Evolutionary conservation across 1,140 invertebrate species (phyloP).

Genomic region (Bombus confusus): DNA sequence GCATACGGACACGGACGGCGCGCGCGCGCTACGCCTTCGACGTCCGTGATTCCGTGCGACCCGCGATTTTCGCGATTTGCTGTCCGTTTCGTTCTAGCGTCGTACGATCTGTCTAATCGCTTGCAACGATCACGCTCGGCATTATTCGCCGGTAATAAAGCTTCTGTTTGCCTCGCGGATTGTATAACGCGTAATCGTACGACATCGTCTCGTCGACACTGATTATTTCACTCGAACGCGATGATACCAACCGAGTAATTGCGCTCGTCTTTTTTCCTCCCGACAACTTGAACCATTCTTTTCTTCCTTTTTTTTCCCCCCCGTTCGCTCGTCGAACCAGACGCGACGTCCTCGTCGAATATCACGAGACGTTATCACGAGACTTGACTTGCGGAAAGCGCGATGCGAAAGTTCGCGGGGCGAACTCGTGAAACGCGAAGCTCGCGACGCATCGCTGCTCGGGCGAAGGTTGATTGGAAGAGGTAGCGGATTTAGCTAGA

Average conservation of each 20-base stretch:
- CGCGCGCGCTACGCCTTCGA: too few species aligned
- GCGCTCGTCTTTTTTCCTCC: not conserved
- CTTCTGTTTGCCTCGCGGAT: slow-evolving; percentile 20
- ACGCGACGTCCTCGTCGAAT: too few species aligned
- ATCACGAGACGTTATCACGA: too few species aligned
- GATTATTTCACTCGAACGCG: slow-evolving; percentile 1
- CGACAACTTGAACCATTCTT: not conserved
- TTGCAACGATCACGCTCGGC: not conserved
- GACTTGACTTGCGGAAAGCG: too few species aligned
- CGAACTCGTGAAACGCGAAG: too few species aligned
- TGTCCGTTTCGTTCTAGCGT: not conserved
- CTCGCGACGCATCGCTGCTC: too few species aligned
- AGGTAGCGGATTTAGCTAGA: not conserved
- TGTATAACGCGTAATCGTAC: slow-evolving; percentile 18
- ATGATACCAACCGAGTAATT: slow-evolving; percentile 10
- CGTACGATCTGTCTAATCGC: slow-evolving; percentile 8
- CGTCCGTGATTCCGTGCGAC: not conserved
- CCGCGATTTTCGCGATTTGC: not conserved
- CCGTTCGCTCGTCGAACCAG: not conserved
- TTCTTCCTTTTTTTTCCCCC: too few species aligned
- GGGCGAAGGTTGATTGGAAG: too few species aligned
- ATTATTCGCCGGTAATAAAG: slow-evolving; percentile 8
- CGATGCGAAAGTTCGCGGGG: not conserved
- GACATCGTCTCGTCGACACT: not conserved
- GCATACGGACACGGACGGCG: not conserved